Evolutionary conservation across 2,797 vertebrate species (phyloP).

Genomic region (Hafferia zeledoni): DNA sequence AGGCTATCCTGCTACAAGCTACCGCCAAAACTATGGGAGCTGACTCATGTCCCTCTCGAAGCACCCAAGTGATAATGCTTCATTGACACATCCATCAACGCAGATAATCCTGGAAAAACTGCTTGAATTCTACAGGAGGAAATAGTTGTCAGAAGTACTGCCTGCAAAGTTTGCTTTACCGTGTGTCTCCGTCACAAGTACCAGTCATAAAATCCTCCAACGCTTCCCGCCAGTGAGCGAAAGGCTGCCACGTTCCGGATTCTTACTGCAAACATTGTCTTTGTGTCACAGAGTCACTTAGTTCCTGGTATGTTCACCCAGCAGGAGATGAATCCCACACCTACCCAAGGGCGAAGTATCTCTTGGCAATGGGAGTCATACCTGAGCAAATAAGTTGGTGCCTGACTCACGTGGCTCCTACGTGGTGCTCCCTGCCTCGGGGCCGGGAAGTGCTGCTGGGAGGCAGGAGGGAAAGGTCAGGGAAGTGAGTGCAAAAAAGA

Average conservation of each 20-base stretch:
- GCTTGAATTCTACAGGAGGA: neutral
- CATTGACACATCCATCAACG: rapidly evolving
- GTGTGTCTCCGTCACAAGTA: neutral
- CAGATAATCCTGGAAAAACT: neutral
- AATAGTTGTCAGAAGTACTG: neutral
- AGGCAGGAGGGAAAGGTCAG: neutral
- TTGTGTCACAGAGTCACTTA: neutral
- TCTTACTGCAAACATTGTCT: neutral
- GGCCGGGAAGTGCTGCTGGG: neutral
- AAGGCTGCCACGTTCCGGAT: rapidly evolving
- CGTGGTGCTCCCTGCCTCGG: neutral
- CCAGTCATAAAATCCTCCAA: neutral
- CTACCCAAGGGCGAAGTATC: neutral
- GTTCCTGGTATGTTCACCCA: neutral
- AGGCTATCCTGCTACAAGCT: neutral
- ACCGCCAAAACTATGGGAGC: neutral
- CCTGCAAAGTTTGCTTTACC: neutral
- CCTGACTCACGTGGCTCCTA: neutral
- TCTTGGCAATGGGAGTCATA: neutral
- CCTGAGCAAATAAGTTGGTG: neutral
- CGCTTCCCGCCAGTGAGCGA: neutral
- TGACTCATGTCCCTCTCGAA: neutral
- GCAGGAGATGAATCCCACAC: neutral
- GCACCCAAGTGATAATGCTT: neutral
- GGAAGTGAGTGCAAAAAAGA: neutral